A percentile compares a stretch with the other conserved stretches of the same genome.
These are phyloP conservation scores for Nysson spinosus DNA, from an alignment of 2,888 invertebrate genomes.

Conservation along the genomic window DNA sequence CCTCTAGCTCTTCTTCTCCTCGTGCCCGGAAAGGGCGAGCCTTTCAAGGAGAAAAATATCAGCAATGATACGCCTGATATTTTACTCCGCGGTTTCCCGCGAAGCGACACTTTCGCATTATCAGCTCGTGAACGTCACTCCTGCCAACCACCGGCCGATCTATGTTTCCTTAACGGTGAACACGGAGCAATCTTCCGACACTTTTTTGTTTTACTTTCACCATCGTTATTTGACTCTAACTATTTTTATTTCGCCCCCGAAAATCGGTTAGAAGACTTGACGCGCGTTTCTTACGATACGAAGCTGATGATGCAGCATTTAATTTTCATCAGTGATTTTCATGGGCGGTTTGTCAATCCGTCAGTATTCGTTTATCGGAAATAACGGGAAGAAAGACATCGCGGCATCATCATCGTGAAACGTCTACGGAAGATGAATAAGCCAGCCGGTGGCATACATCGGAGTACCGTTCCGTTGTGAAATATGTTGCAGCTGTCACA, in stretches of 20 bases:
- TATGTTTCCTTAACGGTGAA: too few relatives aligned
- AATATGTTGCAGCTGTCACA: constrained; percentile 53
- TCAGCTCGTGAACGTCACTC: constrained; percentile 49
- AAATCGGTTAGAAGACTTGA: too few relatives aligned
- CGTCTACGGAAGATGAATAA: constrained; percentile 46
- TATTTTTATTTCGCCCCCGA: too few relatives aligned
- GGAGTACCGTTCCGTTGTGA: constrained; percentile 56
- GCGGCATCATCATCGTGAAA: constrained; percentile 31
- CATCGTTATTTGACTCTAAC: too few relatives aligned
- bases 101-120: constrained; percentile 47
- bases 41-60: constrained; percentile 55
- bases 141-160: too few relatives aligned
- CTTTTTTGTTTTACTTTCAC: too few relatives aligned
- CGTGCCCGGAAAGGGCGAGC: constrained; percentile 21
- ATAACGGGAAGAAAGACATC: constrained; percentile 7
- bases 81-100: constrained; percentile 43
- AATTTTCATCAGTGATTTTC: not conserved
- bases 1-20: constrained; percentile 32
- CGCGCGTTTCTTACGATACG: too few relatives aligned
- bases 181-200: too few relatives aligned
- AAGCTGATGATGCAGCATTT: not conserved
- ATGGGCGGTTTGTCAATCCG: not conserved
- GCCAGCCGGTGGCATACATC: constrained; percentile 40
- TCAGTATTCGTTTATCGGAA: constrained; percentile 12
- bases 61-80: constrained; percentile 60